These are phyloP conservation scores for Solen grandis DNA, from an alignment of 1,140 invertebrate species.

Conservation along the genomic window DNA sequence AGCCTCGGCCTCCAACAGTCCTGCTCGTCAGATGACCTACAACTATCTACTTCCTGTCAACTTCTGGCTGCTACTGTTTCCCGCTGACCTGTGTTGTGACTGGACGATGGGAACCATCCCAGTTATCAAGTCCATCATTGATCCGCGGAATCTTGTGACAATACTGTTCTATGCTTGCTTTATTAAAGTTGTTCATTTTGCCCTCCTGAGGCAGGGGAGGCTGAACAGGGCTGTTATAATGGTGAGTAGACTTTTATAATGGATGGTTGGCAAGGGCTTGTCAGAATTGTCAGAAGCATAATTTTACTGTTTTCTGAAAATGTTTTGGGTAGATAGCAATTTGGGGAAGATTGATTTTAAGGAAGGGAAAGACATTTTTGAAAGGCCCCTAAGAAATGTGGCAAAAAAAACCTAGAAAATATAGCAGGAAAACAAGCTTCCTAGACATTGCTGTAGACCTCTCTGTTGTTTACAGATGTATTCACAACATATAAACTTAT, in stretches of 20 bases:
- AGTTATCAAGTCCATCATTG: constrained; percentile 89
- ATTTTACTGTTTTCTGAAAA: too few species aligned
- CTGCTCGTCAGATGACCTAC: constrained; percentile 93
- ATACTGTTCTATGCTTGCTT: constrained; percentile 87
- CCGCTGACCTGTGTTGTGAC: constrained; percentile 95
- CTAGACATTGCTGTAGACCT: too few species aligned
- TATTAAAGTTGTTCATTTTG: constrained; percentile 85
- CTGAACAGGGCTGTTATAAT: constrained; percentile 90
- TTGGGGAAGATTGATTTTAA: too few species aligned
- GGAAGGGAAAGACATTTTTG: too few species aligned
- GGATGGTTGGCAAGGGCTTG: too few species aligned
- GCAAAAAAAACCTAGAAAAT: too few species aligned
- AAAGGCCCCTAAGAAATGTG: too few species aligned
- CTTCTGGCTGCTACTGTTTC: constrained; percentile 93
- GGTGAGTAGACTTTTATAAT: constrained; percentile 84
- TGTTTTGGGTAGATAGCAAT: too few species aligned
- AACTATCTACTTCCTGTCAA: constrained; percentile 96
- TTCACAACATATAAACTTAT: too few species aligned
- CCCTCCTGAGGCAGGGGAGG: constrained; percentile 85
- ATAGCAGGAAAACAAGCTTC: too few species aligned
- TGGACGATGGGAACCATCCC: constrained; percentile 99
- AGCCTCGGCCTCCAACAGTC: constrained; percentile 89
- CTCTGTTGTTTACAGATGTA: too few species aligned
- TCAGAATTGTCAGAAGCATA: too few species aligned
- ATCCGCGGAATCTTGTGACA: constrained; percentile 93